Conservation (phyloP, 1,140 invertebrate genomes). For the Thereuonema tuberculata region DNA sequence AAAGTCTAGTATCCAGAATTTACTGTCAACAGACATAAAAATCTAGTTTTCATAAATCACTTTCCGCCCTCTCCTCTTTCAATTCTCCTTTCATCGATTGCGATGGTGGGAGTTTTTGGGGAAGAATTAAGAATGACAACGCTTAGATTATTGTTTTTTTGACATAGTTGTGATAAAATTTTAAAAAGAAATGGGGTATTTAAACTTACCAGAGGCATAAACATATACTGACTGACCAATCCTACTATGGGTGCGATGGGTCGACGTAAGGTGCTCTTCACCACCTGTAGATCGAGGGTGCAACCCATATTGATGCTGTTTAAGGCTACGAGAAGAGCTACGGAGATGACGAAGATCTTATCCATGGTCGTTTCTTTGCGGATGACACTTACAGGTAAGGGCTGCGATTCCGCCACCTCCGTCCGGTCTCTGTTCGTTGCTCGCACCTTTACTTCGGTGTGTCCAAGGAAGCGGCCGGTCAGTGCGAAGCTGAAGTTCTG, state of each 20-base stretch:
- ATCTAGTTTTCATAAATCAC: too few relatives aligned
- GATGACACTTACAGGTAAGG: constrained; percentile 42
- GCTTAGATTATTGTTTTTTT: too few relatives aligned
- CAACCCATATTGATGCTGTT: constrained; percentile 91
- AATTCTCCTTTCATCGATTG: too few relatives aligned
- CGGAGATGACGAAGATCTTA: constrained; percentile 56
- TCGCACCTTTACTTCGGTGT: constrained; percentile 29
- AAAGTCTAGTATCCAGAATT: too few relatives aligned
- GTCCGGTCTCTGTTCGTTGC: constrained; percentile 19
- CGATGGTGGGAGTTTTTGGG: too few relatives aligned
- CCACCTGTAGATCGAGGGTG: constrained; percentile 60
- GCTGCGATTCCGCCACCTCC: constrained; percentile 20
- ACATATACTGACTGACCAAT: constrained; percentile 64
- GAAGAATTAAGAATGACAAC: too few relatives aligned
- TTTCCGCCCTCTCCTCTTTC: too few relatives aligned
- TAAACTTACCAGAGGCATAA: constrained; percentile 70
- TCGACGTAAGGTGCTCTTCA: constrained; percentile 50
- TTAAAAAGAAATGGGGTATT: too few relatives aligned
- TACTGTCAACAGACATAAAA: too few relatives aligned
- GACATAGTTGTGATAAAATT: too few relatives aligned
- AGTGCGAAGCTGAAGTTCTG: constrained; percentile 33
- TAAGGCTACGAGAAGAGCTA: constrained; percentile 61
- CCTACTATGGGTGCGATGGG: constrained; percentile 76
- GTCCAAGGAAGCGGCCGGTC: constrained; percentile 47
- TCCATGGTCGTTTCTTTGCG: constrained; percentile 50